Evolutionary conservation across 1,140 invertebrate genomes (phyloP).

Genomic region (Caenorhabditis brenneri): DNA sequence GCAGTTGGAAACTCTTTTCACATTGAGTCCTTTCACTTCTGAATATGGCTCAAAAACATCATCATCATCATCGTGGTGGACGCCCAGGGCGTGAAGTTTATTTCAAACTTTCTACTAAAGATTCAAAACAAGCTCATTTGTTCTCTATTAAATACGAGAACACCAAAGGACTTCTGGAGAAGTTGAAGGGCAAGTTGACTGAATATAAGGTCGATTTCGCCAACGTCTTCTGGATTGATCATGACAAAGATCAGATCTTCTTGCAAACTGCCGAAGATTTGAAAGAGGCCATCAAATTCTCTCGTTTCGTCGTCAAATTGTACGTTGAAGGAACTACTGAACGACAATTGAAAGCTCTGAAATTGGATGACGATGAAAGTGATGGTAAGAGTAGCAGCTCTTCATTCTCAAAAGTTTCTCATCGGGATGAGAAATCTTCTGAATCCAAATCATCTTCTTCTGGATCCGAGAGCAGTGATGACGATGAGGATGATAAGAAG

Average conservation of each 20-base stretch:
- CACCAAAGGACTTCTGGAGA: background rate
- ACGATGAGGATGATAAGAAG: background rate
- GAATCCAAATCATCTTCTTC: background rate
- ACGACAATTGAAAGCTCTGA: background rate
- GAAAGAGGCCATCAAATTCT: slow-evolving; percentile 31
- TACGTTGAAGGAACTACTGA: background rate
- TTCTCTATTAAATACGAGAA: slow-evolving; percentile 27
- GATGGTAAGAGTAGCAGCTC: background rate
- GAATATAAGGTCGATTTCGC: slow-evolving; percentile 23
- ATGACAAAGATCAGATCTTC: slow-evolving; percentile 11
- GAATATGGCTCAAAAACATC: slow-evolving; percentile 6
- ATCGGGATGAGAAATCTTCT: background rate
- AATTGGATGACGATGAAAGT: background rate
- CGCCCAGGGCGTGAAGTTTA: slow-evolving; percentile 12
- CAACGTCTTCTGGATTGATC: slow-evolving; percentile 38
- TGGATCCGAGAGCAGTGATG: background rate
- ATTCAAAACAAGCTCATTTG: slow-evolving; percentile 35
- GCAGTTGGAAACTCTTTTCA: background rate
- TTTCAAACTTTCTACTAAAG: slow-evolving; percentile 15
- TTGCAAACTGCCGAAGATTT: slow-evolving; percentile 11
- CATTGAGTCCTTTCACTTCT: background rate
- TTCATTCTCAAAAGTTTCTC: slow-evolving; percentile 19
- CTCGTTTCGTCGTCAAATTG: slow-evolving; percentile 12
- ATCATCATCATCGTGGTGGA: background rate
- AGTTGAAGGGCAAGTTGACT: slow-evolving; percentile 1